These are phyloP conservation scores for Apostichopus leukothele DNA, from an alignment of 53 echinoderm and acorn worm species.

Conservation along the genomic window DNA sequence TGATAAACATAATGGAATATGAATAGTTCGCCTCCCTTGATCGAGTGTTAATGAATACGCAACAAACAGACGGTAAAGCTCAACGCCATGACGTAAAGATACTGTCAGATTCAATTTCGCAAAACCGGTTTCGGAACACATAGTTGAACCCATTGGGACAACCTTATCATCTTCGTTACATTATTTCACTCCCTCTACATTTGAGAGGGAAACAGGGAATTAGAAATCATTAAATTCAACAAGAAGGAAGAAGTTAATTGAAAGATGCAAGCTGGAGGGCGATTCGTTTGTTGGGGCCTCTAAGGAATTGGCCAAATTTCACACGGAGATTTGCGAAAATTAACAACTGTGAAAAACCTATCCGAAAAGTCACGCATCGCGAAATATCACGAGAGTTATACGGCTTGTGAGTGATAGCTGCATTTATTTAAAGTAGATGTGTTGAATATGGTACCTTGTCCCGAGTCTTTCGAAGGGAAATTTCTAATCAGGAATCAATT, in stretches of 20 bases:
- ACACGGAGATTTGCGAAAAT: conserved; percentile 43
- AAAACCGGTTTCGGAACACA: conserved; percentile 41
- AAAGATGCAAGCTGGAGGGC: conserved; percentile 37
- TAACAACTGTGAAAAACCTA: conserved; percentile 43
- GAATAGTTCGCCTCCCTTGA: conserved; percentile 21
- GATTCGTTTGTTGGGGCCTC: conserved; percentile 40
- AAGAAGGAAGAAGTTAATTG: conserved; percentile 42
- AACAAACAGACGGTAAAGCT: conserved; percentile 1
- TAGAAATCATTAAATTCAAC: conserved; percentile 46
- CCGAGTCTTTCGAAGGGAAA: conserved; percentile 21
- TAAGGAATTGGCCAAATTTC: conserved; percentile 37
- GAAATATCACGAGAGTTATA: conserved; percentile 27
- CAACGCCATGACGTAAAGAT: conserved; percentile 24
- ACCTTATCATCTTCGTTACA: conserved; percentile 44
- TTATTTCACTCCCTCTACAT: conserved; percentile 29
- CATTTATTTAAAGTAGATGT: conserved; percentile 40
- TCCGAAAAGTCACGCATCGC: conserved; percentile 36
- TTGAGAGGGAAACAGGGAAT: conserved; percentile 23
- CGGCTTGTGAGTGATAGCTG: conserved; percentile 35
- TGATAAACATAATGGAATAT: background rate
- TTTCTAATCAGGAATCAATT: conserved; percentile 45
- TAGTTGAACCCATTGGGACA: conserved; percentile 7
- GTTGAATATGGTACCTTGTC: conserved; percentile 34
- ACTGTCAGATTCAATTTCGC: conserved; percentile 39
- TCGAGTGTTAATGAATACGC: conserved; percentile 36